Evolutionary conservation across 2,888 invertebrate species (phyloP).

Genomic region (Drosophila leonis): DNA sequence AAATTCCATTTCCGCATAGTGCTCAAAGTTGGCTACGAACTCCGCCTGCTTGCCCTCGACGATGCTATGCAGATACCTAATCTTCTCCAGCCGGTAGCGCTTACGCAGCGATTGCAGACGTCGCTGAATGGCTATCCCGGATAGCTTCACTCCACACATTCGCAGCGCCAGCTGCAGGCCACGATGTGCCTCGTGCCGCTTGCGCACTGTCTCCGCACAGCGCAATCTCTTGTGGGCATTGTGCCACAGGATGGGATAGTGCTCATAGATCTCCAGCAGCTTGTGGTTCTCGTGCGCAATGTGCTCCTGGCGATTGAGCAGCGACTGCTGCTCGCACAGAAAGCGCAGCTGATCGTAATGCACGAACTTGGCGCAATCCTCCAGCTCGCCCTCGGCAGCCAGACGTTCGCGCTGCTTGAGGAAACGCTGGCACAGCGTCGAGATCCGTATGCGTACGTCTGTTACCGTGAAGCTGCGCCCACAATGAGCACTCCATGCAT

Average conservation of each 20-base stretch:
- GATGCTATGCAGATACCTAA: conserved; percentile 71
- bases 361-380: conserved; percentile 66
- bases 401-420: conserved; percentile 75
- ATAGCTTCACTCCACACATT: conserved; percentile 62
- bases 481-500: conserved; percentile 67
- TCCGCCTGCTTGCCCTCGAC: conserved; percentile 68
- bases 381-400: conserved; percentile 67
- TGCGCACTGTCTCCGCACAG: conserved; percentile 52
- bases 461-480: conserved; percentile 65
- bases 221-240: conserved; percentile 61
- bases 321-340: conserved; percentile 73
- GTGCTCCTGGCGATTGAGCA: conserved; percentile 69
- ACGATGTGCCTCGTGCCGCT: conserved; percentile 66
- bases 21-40: conserved; percentile 70
- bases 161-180: conserved; percentile 66
- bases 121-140: conserved; percentile 65
- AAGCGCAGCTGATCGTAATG: conserved; percentile 74
- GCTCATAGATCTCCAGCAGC: conserved; percentile 73
- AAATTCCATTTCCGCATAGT: conserved; percentile 77
- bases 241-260: conserved; percentile 81
- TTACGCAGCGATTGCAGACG: conserved; percentile 75
- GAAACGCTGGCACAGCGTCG: conserved; percentile 78
- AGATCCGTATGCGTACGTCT: conserved; percentile 75
- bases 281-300: conserved; percentile 72
- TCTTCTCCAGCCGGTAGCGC: conserved; percentile 80